Evolutionary conservation across 2,888 invertebrate genomes (phyloP).

Genomic region (Acanthopleura granulata): DNA sequence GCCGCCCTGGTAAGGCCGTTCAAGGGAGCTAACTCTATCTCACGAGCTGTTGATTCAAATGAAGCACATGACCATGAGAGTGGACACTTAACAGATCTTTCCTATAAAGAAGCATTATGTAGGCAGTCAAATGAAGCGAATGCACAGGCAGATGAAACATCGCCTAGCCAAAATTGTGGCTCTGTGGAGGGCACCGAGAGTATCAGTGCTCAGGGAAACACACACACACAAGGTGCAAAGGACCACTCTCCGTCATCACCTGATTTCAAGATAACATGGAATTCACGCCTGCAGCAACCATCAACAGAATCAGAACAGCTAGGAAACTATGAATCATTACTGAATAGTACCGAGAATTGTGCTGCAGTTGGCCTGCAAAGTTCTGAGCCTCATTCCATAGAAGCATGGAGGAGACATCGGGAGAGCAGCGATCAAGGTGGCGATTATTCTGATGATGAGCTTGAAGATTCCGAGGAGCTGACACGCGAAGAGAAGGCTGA

Average conservation of each 20-base stretch:
- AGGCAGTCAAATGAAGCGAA: no score
- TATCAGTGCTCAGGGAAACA: no score
- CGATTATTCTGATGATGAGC: not conserved
- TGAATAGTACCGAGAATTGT: not conserved
- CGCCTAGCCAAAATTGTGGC: no score
- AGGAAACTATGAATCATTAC: no score
- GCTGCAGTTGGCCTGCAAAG: not conserved
- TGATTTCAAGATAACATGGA: no score
- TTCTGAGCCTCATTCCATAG: no score
- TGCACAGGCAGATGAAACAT: no score
- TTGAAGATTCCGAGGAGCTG: not conserved
- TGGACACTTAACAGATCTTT: not conserved
- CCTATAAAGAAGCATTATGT: no score
- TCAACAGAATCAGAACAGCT: not conserved
- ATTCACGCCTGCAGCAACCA: not conserved
- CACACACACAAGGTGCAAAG: no score
- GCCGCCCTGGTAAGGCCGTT: not conserved
- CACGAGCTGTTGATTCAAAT: not conserved
- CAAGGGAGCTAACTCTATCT: not conserved
- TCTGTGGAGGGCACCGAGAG: no score
- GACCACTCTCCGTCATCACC: no score
- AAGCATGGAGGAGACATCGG: no score
- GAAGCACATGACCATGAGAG: not conserved
- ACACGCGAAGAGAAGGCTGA: not conserved
- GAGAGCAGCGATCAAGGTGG: not conserved